A percentile compares a stretch with the other conserved stretches of the same genome.
Evolutionary conservation across 2,888 invertebrate genomes (phyloP).

Genomic region (Tuberolachnus salignus): DNA sequence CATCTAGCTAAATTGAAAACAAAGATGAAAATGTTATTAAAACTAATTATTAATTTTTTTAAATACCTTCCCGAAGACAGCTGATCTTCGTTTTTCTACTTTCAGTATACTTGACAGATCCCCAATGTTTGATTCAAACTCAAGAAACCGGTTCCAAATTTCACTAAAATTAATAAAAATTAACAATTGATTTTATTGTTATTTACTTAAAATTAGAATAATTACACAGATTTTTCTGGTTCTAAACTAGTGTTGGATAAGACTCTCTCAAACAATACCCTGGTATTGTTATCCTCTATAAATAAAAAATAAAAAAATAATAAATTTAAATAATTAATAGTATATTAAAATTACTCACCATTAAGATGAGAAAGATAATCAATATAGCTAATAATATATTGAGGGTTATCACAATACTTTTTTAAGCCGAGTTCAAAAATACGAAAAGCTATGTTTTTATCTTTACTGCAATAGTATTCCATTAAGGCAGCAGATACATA

Average conservation of each 20-base stretch:
- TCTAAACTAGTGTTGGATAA: slow-evolving; percentile 89
- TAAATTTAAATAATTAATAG: slow-evolving; percentile 46
- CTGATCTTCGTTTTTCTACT: slow-evolving; percentile 91
- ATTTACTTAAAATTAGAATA: slow-evolving; percentile 58
- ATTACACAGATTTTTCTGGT: slow-evolving; percentile 87
- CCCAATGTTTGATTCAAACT: slow-evolving; percentile 98
- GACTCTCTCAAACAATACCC: slow-evolving; percentile 97
- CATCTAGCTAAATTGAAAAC: slow-evolving; percentile 73
- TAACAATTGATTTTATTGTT: neutral
- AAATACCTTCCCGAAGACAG: slow-evolving; percentile 84
- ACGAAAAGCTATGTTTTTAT: slow-evolving; percentile 93
- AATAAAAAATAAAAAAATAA: slow-evolving; percentile 59
- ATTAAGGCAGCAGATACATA: slow-evolving; percentile 96
- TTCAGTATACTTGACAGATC: slow-evolving; percentile 96
- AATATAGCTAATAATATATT: slow-evolving; percentile 93
- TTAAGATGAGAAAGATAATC: slow-evolving; percentile 97
- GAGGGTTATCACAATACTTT: slow-evolving; percentile 93
- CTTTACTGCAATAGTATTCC: slow-evolving; percentile 99
- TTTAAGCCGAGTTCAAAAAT: slow-evolving; percentile 97
- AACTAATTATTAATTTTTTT: neutral
- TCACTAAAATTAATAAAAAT: slow-evolving; percentile 68
- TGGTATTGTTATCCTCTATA: slow-evolving; percentile 97
- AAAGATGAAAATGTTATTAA: slow-evolving; percentile 9
- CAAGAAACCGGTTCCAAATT: slow-evolving; percentile 97
- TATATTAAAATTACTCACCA: slow-evolving; percentile 66